Percentiles rank a stretch among this genome's conserved stretches.
Conservation (phyloP, 23 tunicate species). For the Clavelina lepadiformis region DNA sequence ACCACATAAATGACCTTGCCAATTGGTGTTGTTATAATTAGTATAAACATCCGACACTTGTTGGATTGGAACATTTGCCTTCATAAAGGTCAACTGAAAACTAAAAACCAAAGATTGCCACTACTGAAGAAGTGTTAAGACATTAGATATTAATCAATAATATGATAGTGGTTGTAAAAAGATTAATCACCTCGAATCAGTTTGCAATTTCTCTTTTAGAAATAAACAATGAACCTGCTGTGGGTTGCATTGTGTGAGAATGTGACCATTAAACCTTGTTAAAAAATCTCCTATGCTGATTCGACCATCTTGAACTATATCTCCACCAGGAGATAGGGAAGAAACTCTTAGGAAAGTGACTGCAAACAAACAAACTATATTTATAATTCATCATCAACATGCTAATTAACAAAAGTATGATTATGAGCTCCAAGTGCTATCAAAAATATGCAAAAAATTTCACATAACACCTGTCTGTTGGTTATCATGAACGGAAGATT, state of each 20-base stretch:
- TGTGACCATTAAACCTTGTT: slow-evolving; percentile 12
- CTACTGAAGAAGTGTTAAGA: not conserved
- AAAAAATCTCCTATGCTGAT: slow-evolving; percentile 32
- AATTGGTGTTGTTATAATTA: too few species aligned
- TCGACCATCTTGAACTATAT: slow-evolving; percentile 21
- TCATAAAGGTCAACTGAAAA: not conserved
- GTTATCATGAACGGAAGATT: too few species aligned
- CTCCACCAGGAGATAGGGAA: slow-evolving; percentile 37
- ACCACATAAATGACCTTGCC: too few species aligned
- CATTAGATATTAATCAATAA: not conserved
- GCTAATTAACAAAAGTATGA: too few species aligned
- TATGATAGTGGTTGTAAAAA: too few species aligned
- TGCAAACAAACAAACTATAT: too few species aligned
- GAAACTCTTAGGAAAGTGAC: slow-evolving; percentile 10
- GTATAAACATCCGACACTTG: not conserved
- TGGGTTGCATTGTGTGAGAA: not conserved
- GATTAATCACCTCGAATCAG: slow-evolving; percentile 10
- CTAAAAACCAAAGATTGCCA: not conserved
- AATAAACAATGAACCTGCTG: slow-evolving; percentile 30
- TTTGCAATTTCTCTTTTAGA: slow-evolving; percentile 33
- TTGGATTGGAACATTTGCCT: not conserved
- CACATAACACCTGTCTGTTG: too few species aligned
- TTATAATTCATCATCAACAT: too few species aligned
- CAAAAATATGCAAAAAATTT: too few species aligned
- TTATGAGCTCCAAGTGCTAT: too few species aligned